Base-by-base conservation (phyloP, 1,140 invertebrate genomes). In the Pseudomyrmex gracilis region DNA sequence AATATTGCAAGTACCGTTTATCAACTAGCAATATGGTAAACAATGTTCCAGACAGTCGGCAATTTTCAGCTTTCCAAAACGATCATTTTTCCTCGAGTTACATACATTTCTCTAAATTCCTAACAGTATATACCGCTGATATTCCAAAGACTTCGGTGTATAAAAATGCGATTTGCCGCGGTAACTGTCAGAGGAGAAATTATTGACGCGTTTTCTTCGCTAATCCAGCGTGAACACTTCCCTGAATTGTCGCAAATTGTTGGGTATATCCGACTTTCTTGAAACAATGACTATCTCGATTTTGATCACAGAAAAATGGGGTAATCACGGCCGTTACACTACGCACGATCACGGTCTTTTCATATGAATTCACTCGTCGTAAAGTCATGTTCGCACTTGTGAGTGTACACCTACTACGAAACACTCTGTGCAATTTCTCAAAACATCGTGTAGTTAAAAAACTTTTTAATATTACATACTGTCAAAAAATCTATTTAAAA, bases 241-340 rank as follows among this genome's bases (percentile, higher is more conserved):
- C 2, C n/a, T 47, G 47, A 80, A 87, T 78, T 74, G 45, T 68
- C n/a, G 9, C 22, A 70, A 83, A 82, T 71, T 73, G 57, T 24
- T 20, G 3, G 51, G 45, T 58, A 45, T 70, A 22, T n/a, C 60
- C 47, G 61, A 86, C 84, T 86, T 89, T 83, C 87, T 73, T 76
- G 34, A 61, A 68, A 49, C 43, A 77, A 76, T 24, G 12, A 20
- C 12, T 51, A 51, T 74, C 67, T 80, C 63, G 34, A 89, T 88
- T 86, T 78, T 57, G 51, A 74, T 34, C 34, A 34, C 9, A 45
- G 55, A 73, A 88, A 88, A 88, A 82, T 82, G 57, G 87, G 78
- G 9, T 85, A 78, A 83, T 51, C 45, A 47, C 43, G 13, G 61
- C 8, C 8, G 20, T 80, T 43, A 22, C n/a, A 4, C 15, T 24